These are phyloP conservation scores for Prionailurus viverrinus DNA, from an alignment of 2,113 vertebrate species.

Conservation along the genomic window DNA sequence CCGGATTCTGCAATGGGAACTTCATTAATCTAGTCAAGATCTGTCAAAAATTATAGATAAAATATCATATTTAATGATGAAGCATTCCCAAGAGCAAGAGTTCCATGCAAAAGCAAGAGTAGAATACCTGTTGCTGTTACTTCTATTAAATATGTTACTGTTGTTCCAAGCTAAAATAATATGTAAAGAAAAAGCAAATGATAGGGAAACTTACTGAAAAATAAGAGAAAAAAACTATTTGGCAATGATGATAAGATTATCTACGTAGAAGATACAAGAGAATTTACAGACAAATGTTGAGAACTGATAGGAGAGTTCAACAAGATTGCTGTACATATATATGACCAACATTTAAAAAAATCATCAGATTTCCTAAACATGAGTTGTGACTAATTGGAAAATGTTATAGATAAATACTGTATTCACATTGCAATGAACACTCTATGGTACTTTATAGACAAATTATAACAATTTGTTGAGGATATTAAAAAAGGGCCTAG, in stretches of 20 bases:
- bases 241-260: neutral
- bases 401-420: neutral
- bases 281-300: slow-evolving; percentile 23
- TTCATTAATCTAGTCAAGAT: neutral
- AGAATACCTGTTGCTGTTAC: neutral
- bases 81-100: neutral
- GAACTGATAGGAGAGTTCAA: neutral
- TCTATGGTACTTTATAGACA: neutral
- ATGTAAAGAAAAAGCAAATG: neutral
- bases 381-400: neutral
- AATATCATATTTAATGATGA: neutral
- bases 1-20: neutral
- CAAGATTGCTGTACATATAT: neutral
- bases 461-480: neutral
- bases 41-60: neutral
- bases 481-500: neutral
- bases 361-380: neutral
- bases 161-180: neutral
- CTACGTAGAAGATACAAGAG: neutral
- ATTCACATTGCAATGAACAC: neutral
- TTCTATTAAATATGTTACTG: neutral
- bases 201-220: neutral
- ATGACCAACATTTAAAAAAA: neutral
- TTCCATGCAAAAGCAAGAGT: neutral
- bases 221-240: neutral